Percentiles rank a stretch among this genome's conserved stretches.
Evolutionary conservation across 2,888 invertebrate genomes (phyloP).

Genomic region (Eubasilissa splendida): DNA sequence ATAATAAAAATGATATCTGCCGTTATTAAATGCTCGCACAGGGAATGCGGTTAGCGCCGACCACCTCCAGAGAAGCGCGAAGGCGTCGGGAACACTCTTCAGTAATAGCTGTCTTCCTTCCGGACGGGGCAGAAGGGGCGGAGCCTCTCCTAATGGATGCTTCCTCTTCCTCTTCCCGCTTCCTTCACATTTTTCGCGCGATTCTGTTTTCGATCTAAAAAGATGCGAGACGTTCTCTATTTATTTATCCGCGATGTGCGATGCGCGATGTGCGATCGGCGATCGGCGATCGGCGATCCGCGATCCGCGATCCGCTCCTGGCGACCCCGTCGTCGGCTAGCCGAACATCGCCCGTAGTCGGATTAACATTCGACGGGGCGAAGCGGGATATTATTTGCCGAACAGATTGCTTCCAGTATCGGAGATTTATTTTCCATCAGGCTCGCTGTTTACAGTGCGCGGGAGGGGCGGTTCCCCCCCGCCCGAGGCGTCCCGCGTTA

Average conservation of each 20-base stretch:
- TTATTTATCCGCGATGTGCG: no score
- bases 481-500: background rate
- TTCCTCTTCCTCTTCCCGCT: constrained; percentile 30
- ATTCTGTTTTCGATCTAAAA: no score
- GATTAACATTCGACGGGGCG: background rate
- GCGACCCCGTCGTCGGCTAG: background rate
- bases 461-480: background rate
- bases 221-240: no score
- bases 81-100: constrained; percentile 45
- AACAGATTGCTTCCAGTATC: background rate
- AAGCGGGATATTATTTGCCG: background rate
- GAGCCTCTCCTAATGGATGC: constrained; percentile 27
- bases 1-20: no score
- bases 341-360: background rate
- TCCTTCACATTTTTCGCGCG: constrained; percentile 14
- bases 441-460: background rate
- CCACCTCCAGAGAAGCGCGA: constrained; percentile 36
- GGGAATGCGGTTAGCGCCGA: background rate
- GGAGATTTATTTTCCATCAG: constrained; percentile 17
- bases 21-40: no score
- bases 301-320: background rate
- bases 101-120: constrained; percentile 54
- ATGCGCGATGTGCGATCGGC: background rate
- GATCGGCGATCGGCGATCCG: background rate
- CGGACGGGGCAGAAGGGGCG: constrained; percentile 42